These are phyloP conservation scores for Numenius phaeopus DNA, from an alignment of 2,797 vertebrate genomes.

Conservation along the genomic window DNA sequence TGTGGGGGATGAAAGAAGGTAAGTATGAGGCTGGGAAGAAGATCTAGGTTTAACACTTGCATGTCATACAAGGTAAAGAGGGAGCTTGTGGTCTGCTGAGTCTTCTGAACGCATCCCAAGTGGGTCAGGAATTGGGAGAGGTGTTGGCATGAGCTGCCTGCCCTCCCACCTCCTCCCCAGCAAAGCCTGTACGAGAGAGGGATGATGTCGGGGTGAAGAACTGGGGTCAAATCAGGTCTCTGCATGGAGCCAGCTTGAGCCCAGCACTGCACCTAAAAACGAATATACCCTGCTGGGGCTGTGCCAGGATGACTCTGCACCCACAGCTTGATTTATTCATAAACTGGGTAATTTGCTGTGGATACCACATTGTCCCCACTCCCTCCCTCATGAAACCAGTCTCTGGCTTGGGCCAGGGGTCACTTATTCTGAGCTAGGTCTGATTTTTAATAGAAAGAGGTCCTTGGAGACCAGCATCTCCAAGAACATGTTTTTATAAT, in stretches of 20 bases:
- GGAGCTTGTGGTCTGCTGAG: background rate
- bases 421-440: background rate
- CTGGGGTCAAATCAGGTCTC: background rate
- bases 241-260: background rate
- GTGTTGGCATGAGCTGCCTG: rapidly evolving
- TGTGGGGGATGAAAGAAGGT: constrained; percentile 46
- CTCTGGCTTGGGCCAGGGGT: background rate
- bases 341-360: background rate
- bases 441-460: background rate
- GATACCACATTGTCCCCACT: background rate
- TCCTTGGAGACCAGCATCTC: background rate
- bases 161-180: background rate
- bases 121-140: background rate
- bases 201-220: rapidly evolving
- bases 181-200: background rate
- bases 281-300: background rate
- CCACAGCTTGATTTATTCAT: background rate
- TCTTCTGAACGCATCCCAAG: background rate
- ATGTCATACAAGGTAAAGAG: rapidly evolving
- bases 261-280: background rate
- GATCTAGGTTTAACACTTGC: background rate
- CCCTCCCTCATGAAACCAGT: rapidly evolving
- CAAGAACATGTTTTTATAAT: background rate
- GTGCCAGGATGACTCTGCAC: background rate
- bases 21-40: background rate